A percentile compares a stretch with the other conserved stretches of the same genome.
Evolutionary conservation across 2,113 vertebrate genomes (phyloP).

Genomic region (Prunella himalayana): DNA sequence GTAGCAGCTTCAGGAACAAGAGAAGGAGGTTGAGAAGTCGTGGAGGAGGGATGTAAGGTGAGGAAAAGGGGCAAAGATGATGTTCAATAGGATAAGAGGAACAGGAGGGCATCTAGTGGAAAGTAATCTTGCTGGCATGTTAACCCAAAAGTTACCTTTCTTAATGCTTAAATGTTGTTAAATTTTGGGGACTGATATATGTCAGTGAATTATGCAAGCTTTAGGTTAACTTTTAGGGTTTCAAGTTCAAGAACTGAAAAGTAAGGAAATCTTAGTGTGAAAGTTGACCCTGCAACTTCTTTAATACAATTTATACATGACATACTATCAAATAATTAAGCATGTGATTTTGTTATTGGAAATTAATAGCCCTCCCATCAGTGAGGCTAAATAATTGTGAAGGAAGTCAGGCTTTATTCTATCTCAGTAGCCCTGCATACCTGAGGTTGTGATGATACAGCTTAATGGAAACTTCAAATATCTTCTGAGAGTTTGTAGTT

Average conservation of each 20-base stretch:
- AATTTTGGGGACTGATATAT: not conserved
- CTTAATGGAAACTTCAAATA: not conserved
- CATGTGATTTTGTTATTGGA: not conserved
- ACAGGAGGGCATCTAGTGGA: not conserved
- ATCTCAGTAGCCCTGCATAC: not conserved
- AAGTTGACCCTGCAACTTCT: not conserved
- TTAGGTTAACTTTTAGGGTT: not conserved
- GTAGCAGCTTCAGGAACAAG: not conserved
- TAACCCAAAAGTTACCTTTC: not conserved
- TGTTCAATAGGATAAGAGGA: not conserved
- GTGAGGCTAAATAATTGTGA: not conserved
- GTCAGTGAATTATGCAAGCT: not conserved
- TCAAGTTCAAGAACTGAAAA: not conserved
- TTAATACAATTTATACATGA: not conserved
- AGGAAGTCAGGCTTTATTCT: not conserved
- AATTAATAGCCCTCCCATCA: not conserved
- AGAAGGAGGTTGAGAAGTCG: not conserved
- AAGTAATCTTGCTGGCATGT: not conserved
- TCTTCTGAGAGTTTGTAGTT: not conserved
- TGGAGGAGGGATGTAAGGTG: not conserved
- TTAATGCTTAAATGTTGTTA: not conserved
- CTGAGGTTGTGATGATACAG: not conserved
- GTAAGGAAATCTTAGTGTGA: not conserved
- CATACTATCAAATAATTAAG: not conserved
- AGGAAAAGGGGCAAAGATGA: not conserved